phyloP scores from a whole-genome alignment of 2,797 vertebrate species.

The Mycteria americana region DNA sequence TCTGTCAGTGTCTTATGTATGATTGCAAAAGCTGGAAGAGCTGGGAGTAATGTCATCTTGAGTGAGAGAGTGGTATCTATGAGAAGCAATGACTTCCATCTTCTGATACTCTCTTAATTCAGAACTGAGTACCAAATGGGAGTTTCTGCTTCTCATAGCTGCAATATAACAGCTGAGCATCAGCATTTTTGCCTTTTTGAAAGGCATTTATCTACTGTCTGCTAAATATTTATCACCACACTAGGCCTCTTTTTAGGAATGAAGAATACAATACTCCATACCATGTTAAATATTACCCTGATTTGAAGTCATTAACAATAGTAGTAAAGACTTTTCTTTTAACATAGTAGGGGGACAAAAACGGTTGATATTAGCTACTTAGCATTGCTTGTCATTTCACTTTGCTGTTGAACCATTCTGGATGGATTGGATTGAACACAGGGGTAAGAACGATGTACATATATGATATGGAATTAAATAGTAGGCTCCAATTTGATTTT shows the following conservation, averaged over 20 bases:
- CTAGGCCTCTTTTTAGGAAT: neutral
- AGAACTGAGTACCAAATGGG: neutral
- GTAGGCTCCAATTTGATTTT: neutral
- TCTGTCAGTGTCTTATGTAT: neutral
- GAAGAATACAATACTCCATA: neutral
- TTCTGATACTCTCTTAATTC: neutral
- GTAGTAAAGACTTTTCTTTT: neutral
- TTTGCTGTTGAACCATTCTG: neutral
- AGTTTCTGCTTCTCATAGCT: neutral
- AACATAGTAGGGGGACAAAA: neutral
- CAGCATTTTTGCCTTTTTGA: neutral
- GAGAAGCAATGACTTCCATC: neutral
- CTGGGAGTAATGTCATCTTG: neutral
- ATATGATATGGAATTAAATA: neutral
- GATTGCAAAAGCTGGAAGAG: neutral
- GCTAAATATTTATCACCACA: neutral
- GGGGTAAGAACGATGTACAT: neutral
- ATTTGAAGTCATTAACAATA: neutral
- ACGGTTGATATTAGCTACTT: neutral
- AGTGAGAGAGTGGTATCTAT: neutral
- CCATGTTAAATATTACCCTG: neutral
- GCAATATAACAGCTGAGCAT: neutral
- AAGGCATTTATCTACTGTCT: neutral
- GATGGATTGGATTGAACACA: neutral
- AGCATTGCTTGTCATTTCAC: neutral